Percentiles rank a stretch among this genome's conserved stretches.
Evolutionary conservation across 2,888 invertebrate genomes (phyloP).

Genomic region (Erebia epiphron): DNA sequence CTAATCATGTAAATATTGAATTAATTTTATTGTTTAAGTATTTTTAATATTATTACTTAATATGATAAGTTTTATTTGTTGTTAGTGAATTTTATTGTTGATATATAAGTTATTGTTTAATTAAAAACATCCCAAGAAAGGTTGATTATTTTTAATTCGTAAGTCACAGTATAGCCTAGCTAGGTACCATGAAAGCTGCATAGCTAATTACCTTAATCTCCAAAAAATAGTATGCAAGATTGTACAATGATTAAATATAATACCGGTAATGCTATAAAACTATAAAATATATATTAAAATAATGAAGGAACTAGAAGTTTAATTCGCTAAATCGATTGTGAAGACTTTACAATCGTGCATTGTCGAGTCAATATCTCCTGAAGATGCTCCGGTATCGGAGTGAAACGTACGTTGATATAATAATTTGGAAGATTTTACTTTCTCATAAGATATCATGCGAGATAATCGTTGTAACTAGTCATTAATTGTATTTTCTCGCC

Average conservation of each 20-base stretch:
- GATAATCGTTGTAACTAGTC: slow-evolving; percentile 27
- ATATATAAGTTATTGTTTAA: slow-evolving; percentile 25
- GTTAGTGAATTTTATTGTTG: slow-evolving; percentile 14
- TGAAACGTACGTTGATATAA: no score
- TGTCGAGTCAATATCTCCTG: no score
- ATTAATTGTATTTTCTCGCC: slow-evolving; percentile 23
- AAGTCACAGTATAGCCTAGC: not conserved
- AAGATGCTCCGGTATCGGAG: no score
- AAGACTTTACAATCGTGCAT: no score
- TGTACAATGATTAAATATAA: no score
- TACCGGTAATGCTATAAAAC: no score
- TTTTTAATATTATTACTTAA: slow-evolving; percentile 22
- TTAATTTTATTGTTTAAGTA: slow-evolving; percentile 13
- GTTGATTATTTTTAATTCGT: not conserved
- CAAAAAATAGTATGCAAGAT: no score
- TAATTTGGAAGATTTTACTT: slow-evolving; percentile 2
- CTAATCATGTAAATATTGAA: slow-evolving; percentile 27
- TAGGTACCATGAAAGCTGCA: no score
- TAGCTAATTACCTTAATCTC: no score
- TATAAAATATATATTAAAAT: no score
- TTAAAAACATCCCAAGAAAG: slow-evolving; percentile 26
- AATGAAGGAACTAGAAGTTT: no score
- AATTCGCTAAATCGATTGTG: no score
- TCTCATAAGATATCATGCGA: slow-evolving; percentile 22
- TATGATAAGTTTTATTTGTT: slow-evolving; percentile 33